Conservation (phyloP, 2,113 vertebrate species). For the Solea senegalensis region DNA sequence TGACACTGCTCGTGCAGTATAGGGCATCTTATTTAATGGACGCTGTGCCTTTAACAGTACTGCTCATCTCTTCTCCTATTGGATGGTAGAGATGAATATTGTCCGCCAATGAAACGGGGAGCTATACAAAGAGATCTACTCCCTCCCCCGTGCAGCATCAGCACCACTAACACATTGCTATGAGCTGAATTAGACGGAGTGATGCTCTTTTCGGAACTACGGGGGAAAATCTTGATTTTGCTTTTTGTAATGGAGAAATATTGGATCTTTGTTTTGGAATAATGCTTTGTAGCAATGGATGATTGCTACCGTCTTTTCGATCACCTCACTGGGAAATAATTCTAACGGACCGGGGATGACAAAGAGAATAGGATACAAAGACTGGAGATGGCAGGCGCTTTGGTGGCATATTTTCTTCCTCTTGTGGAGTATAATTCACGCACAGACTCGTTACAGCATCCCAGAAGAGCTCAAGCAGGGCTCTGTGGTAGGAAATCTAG, state of each 20-base stretch:
- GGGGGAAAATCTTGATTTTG: not conserved
- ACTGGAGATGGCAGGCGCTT: conserved; percentile 68
- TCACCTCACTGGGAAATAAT: conserved; percentile 32
- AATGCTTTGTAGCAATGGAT: conserved; percentile 17
- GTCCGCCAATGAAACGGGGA: conserved; percentile 76
- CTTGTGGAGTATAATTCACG: conserved; percentile 72
- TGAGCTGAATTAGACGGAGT: conserved; percentile 36
- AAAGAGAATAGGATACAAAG: conserved; percentile 62
- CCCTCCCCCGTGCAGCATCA: conserved; percentile 74
- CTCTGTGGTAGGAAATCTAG: conserved; percentile 81
- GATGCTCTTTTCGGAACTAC: conserved; percentile 9
- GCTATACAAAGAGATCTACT: conserved; percentile 80
- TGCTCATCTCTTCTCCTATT: conserved; percentile 48
- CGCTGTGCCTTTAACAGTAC: conserved; percentile 45
- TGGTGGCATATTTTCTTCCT: conserved; percentile 66
- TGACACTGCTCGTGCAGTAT: not conserved
- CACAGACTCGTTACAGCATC: conserved; percentile 76
- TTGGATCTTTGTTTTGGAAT: conserved; percentile 15
- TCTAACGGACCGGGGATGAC: conserved; percentile 45
- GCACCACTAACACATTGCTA: conserved; percentile 56
- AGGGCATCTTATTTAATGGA: not conserved
- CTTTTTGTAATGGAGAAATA: not conserved
- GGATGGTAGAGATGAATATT: conserved; percentile 58
- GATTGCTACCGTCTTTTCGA: not conserved
- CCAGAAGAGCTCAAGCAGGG: conserved; percentile 80